Percentiles rank a stretch among this genome's conserved stretches.
Evolutionary conservation across 2,888 invertebrate genomes (phyloP).

Genomic region (Heliconius hortense): DNA sequence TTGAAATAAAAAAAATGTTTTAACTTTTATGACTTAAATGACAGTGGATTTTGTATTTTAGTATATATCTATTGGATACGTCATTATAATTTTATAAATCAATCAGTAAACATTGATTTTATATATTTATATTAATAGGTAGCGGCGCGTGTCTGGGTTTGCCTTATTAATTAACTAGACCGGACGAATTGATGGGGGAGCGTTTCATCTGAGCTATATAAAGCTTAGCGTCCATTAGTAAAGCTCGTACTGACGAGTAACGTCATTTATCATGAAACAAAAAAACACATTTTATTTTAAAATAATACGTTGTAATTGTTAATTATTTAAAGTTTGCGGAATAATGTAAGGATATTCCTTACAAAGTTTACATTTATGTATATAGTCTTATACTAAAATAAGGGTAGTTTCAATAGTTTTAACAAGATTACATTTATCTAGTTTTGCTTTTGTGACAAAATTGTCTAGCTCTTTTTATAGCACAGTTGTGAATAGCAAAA

Average conservation of each 20-base stretch:
- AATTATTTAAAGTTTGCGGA: not conserved
- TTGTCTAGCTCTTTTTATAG: not conserved
- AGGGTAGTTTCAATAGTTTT: not conserved
- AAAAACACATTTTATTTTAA: slow-evolving; percentile 16
- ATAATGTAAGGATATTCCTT: not conserved
- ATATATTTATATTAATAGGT: slow-evolving; percentile 6
- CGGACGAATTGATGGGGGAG: slow-evolving; percentile 63
- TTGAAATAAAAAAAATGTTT: not conserved
- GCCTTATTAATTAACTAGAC: slow-evolving; percentile 71
- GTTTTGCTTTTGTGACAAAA: not conserved
- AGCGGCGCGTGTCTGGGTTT: slow-evolving; percentile 41
- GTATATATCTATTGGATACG: not conserved
- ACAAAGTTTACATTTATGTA: not conserved
- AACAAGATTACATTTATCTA: not conserved
- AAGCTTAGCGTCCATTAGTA: slow-evolving; percentile 44
- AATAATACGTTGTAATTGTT: slow-evolving; percentile 1
- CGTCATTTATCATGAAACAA: slow-evolving; percentile 39
- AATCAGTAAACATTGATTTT: slow-evolving; percentile 1
- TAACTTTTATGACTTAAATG: not conserved
- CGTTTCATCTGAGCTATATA: slow-evolving; percentile 54
- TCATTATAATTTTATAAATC: not conserved
- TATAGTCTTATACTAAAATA: not conserved
- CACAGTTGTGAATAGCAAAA: not conserved
- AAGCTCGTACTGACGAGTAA: slow-evolving; percentile 29
- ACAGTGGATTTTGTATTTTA: not conserved